phyloP scores from a whole-genome alignment of 2,113 vertebrate genomes.

The Spea bombifrons region DNA sequence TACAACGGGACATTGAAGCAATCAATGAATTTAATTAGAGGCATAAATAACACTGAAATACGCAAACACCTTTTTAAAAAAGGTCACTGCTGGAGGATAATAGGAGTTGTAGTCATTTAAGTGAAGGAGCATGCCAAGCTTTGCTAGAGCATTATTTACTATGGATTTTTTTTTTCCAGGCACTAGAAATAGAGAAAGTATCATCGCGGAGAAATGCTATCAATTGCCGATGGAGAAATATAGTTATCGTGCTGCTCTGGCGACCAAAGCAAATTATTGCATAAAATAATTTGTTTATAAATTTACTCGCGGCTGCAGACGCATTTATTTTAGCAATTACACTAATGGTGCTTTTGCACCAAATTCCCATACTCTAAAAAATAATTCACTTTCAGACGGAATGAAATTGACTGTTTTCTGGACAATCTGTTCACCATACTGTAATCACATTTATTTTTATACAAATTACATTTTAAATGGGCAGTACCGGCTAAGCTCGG shows the following conservation, averaged over 20 bases:
- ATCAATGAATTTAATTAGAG: too few relatives aligned
- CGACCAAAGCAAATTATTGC: not conserved
- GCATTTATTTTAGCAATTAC: slow-evolving; percentile 20
- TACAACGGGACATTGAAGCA: too few relatives aligned
- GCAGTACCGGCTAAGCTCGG: not conserved
- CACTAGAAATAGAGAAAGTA: too few relatives aligned
- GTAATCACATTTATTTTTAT: slow-evolving; percentile 5
- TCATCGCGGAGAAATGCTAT: too few relatives aligned
- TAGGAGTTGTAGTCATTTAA: too few relatives aligned
- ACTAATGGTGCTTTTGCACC: slow-evolving; percentile 21
- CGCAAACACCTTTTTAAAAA: too few relatives aligned
- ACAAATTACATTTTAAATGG: slow-evolving; percentile 6
- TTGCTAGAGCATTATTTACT: too few relatives aligned
- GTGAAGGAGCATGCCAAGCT: too few relatives aligned
- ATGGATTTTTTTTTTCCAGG: too few relatives aligned
- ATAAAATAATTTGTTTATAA: not conserved
- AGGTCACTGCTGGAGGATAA: too few relatives aligned
- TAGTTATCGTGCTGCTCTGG: not conserved
- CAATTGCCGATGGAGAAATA: too few relatives aligned
- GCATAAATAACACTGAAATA: too few relatives aligned
- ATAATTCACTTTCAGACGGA: slow-evolving; percentile 1
- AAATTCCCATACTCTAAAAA: not conserved
- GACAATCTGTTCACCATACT: not conserved
- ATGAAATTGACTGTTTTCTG: slow-evolving; percentile 3
- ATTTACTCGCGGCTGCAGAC: not conserved